Evolutionary conservation across 92 coral and sea anemone genomes (phyloP), one percentile per base, ranked within the genome.

Genomic region (Parazoanthus darwini): DNA sequence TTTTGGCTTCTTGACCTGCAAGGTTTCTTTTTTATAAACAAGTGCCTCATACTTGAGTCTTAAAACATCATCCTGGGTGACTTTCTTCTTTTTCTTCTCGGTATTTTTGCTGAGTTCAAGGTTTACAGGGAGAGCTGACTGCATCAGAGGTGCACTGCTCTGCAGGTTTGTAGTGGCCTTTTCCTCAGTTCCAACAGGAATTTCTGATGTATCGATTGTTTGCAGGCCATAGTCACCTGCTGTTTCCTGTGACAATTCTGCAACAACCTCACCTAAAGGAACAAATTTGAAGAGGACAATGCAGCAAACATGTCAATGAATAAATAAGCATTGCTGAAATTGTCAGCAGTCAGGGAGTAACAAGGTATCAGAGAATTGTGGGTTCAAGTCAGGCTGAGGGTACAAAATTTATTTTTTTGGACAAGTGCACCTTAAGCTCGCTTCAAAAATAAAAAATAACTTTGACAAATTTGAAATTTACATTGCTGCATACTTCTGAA

Each of bases 1-100:
- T 73, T 73, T 73, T 73, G 0, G 77, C 74, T 68, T 68, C 74
- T 22, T 68, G 74, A 26, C 44, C 77, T 73, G 77, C 77, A 73
- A 73, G 77, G 77, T 73, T 73, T 73, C 77, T 73, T 73, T 73
- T 4, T 73, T 73, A 20, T 22, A 73, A 26, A 73, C 0, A 33
- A 73, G 77, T 0, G 77, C 42, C 77, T 73, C 77, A 33, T 73
- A 73, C 33, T 73, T 44, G 39, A 73, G 20, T 73, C 42, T 26
- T 18, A 73, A 33, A 73, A 73, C 77, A 73, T 73, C 77, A 73
- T 73, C 77, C 8, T 73, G 38, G 0, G 77, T 26, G 0, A 73
- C 33, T 33, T 73, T 73, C 77, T 6, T 73, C 77, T 73, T 33
- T 73, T 23, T 15, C 66, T 58, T 73, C 44, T 33, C 3, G 44